A percentile compares a stretch with the other conserved stretches of the same genome.
Evolutionary conservation across 92 coral and sea anemone genomes (phyloP).

Genomic region (Phymanthus crucifer): DNA sequence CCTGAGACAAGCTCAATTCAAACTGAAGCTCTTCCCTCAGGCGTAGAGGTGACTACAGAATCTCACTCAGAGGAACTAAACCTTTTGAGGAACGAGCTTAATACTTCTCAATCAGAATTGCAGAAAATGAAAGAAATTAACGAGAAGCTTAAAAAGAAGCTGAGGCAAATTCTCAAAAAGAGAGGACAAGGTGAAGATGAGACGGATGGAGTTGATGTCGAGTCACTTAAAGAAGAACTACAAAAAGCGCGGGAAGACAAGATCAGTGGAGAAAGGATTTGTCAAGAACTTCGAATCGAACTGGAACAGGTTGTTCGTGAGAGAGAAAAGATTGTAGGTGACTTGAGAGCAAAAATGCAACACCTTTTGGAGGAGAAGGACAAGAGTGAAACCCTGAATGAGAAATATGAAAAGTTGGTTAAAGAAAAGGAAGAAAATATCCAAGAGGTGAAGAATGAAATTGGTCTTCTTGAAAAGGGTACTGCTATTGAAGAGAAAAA

Average conservation of each 20-base stretch:
- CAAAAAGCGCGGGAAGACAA: conserved; percentile 71
- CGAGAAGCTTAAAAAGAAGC: conserved; percentile 70
- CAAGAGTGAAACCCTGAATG: conserved; percentile 42
- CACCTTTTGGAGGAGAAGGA: conserved; percentile 55
- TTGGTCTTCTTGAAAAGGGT: conserved; percentile 6
- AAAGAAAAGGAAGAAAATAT: conserved; percentile 65
- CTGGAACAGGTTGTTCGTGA: conserved; percentile 65
- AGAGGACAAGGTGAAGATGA: conserved; percentile 44
- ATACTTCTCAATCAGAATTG: conserved; percentile 49
- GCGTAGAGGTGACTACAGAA: conserved; percentile 8
- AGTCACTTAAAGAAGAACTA: conserved; percentile 50
- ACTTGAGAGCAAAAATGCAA: conserved; percentile 46
- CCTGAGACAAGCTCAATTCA: conserved; percentile 19
- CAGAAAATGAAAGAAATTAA: conserved; percentile 55
- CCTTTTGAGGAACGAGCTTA: conserved; percentile 30
- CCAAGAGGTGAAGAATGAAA: conserved; percentile 31
- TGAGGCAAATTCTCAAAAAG: conserved; percentile 62
- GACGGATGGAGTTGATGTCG: conserved; percentile 37
- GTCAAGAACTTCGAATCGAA: conserved; percentile 67
- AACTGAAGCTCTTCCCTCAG: conserved; percentile 23
- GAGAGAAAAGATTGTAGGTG: conserved; percentile 61
- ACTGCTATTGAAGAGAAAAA: conserved; percentile 22
- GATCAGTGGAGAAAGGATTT: conserved; percentile 49
- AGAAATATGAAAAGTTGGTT: conserved; percentile 53
- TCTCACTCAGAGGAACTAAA: conserved; percentile 30